These are phyloP conservation scores for Harlomillsia oculata DNA, from an alignment of 1,140 invertebrate species.

Conservation along the genomic window DNA sequence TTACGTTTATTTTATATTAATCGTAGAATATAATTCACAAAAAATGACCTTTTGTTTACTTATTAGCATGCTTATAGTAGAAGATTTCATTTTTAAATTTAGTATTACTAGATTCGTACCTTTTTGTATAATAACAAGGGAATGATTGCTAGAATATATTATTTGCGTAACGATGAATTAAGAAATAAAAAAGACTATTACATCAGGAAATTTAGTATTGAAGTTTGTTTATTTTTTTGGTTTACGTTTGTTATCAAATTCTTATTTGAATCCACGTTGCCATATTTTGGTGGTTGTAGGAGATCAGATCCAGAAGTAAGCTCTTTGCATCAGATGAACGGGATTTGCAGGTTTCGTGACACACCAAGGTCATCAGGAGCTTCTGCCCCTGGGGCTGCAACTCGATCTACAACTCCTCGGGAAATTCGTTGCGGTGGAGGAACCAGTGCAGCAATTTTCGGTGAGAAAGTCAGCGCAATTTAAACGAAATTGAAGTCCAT, in stretches of 20 bases:
- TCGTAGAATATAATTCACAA: too few relatives aligned
- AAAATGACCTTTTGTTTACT: too few relatives aligned
- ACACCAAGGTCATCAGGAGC: constrained; percentile 33
- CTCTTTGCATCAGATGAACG: constrained; percentile 35
- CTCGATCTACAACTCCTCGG: constrained; percentile 25
- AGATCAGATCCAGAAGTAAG: constrained; percentile 35
- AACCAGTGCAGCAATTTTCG: constrained; percentile 27
- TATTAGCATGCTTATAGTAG: too few relatives aligned
- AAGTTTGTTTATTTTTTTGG: neutral
- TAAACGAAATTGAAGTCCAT: constrained; percentile 19
- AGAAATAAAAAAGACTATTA: too few relatives aligned
- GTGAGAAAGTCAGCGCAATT: constrained; percentile 36
- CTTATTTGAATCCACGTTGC: neutral
- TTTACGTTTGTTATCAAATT: neutral
- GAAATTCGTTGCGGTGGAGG: constrained; percentile 32
- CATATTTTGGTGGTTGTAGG: constrained; percentile 12
- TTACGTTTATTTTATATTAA: too few relatives aligned
- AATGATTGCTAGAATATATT: too few relatives aligned
- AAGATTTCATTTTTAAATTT: too few relatives aligned
- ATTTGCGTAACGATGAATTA: too few relatives aligned
- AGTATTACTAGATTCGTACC: too few relatives aligned
- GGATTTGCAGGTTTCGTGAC: constrained; percentile 31
- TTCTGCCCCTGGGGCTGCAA: constrained; percentile 20
- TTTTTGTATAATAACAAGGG: too few relatives aligned
- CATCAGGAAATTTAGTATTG: too few relatives aligned